These are phyloP conservation scores for Trachelus stipa DNA, from an alignment of 2,888 invertebrate species.

Conservation along the genomic window DNA sequence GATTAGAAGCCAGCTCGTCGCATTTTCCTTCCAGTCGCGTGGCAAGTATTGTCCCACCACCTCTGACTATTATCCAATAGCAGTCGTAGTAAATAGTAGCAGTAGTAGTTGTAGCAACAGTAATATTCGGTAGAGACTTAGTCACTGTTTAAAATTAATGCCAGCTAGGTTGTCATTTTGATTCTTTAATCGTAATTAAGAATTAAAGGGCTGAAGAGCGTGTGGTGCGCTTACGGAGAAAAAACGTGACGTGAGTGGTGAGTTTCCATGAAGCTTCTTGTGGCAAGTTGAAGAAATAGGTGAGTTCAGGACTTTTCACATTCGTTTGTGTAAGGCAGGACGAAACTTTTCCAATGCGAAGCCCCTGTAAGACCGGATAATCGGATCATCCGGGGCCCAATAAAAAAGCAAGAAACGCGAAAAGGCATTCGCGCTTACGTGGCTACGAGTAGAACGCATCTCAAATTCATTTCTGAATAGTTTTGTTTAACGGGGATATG, in stretches of 20 bases:
- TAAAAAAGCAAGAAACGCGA: constrained; percentile 32
- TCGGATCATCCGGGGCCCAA: constrained; percentile 52
- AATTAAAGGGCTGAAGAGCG: background rate
- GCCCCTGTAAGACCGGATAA: constrained; percentile 54
- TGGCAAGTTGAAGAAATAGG: background rate
- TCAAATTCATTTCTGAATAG: constrained; percentile 14
- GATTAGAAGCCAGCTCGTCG: constrained; percentile 54
- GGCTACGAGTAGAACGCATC: constrained; percentile 6
- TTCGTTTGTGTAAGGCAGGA: constrained; percentile 23
- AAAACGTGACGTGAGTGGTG: background rate
- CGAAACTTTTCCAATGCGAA: constrained; percentile 53
- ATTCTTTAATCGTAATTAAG: background rate
- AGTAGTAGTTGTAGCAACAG: background rate
- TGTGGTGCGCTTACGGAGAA: background rate
- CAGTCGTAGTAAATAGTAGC: background rate
- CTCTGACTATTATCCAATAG: background rate
- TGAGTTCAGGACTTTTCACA: background rate
- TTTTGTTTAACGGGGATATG: background rate
- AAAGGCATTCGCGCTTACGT: constrained; percentile 24
- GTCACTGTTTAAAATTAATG: background rate
- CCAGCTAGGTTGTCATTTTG: background rate
- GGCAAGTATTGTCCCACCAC: constrained; percentile 13
- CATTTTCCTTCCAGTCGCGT: constrained; percentile 14
- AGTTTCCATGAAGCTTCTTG: background rate
- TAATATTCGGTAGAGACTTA: background rate